Base-by-base conservation (phyloP, 2,113 vertebrate genomes). In the Psilopsiagon aurifrons region DNA sequence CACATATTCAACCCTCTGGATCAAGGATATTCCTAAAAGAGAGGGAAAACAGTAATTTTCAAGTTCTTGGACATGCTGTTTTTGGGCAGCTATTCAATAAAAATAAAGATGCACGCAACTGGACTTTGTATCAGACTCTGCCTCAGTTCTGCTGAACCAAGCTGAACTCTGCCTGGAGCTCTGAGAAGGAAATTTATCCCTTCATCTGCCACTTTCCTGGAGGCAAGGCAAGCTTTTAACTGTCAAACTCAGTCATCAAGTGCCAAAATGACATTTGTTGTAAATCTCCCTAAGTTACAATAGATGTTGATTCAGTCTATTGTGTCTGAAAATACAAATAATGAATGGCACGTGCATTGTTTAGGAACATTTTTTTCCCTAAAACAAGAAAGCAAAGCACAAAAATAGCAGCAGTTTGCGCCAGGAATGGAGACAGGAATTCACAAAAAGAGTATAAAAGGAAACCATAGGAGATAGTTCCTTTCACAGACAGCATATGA, bases 21-120 rank as follows among this genome's bases (percentile, higher is more conserved):
- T 79, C 2, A 13, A 70, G 68, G 43, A 71, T 82, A 81, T 57
- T 96, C 94, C 96, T 94, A 39, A 68, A 86, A 88, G 83, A 88
- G 78, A 88, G 11, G 63, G 35, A 80, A 96, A 92, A 81, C 39
- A 90, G 94, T 49, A 55, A 95, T 92, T 87, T 91, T 68, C 78
- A 96, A 92, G 86, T 86, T 93, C 92, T 96, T 96, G 88, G 92
- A 83, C 0, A 1, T 37, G 66, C 69, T 93, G 66, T 55, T 84
- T 81, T 88, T 84, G 83, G 94, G 90, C 75, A 94, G 2, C 31
- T 51, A 62, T 79, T 86, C 93, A 94, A 94, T 51, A 49, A 39
- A 96, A 96, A 96, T 37, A 93, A 86, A 85, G 69, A 64, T 4
- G 68, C 28, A 57, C 94, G 87, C 41, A 59, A 91, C 75, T 91